These are phyloP conservation scores for Aphelenchoides besseyi DNA, from an alignment of 1,140 invertebrate species.

Conservation along the genomic window DNA sequence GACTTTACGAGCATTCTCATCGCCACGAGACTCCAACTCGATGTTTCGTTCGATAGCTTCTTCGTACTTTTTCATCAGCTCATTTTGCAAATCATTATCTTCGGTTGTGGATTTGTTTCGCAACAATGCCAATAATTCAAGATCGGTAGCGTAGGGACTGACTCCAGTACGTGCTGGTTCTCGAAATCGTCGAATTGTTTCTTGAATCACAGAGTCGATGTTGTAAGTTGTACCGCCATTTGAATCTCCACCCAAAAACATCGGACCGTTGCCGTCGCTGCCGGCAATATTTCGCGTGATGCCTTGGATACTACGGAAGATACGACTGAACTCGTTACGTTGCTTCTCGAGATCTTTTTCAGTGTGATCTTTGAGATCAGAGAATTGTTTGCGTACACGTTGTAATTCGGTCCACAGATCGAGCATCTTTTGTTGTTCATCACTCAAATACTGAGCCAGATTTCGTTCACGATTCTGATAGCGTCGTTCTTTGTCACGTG, in stretches of 20 bases:
- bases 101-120: slow-evolving; percentile 25
- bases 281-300: slow-evolving; percentile 43
- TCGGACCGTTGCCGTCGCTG: slow-evolving; percentile 20
- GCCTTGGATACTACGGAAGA: slow-evolving; percentile 49
- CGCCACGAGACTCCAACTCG: slow-evolving; percentile 60
- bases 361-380: slow-evolving; percentile 54
- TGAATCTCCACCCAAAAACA: slow-evolving; percentile 18
- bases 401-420: slow-evolving; percentile 61
- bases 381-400: slow-evolving; percentile 58
- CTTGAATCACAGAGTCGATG: slow-evolving; percentile 43
- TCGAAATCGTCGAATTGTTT: slow-evolving; percentile 46
- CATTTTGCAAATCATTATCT: slow-evolving; percentile 57
- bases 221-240: slow-evolving; percentile 41
- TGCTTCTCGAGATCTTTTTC: slow-evolving; percentile 51
- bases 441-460: slow-evolving; percentile 59
- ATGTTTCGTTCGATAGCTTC: slow-evolving; percentile 62
- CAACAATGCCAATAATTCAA: slow-evolving; percentile 44
- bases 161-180: slow-evolving; percentile 27
- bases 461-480: slow-evolving; percentile 57
- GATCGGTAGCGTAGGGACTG: slow-evolving; percentile 32
- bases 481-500: slow-evolving; percentile 57
- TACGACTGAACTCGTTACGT: slow-evolving; percentile 49
- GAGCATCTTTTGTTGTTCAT: slow-evolving; percentile 63
- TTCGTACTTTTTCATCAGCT: slow-evolving; percentile 62
- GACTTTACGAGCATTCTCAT: slow-evolving; percentile 56